Base-by-base conservation (phyloP, 2,888 invertebrate genomes). In the Dryobotodes eremita region DNA sequence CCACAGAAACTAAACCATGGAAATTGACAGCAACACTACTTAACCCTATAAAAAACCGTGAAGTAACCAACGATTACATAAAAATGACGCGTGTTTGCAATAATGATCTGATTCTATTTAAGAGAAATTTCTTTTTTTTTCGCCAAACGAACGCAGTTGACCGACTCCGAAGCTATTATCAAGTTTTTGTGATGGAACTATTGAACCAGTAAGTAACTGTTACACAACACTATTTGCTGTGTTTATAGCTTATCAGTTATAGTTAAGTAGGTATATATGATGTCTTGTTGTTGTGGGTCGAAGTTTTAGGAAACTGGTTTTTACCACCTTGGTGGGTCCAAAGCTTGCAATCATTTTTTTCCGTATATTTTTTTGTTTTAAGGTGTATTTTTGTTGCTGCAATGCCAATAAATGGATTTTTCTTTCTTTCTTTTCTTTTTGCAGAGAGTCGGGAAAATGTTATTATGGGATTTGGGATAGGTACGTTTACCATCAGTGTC, bases 81-180 rank as follows among this genome's bases (percentile, higher is more conserved):
- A 87, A 57, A 50, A 17, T 59, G 42, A 68, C 79, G 79, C 83
- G 76, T 79, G 88, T 69, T 70, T 74, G 77, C 79, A 81, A 79
- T 77, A 77, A 65, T 69, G 64, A 66, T 83, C 70, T 80, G 53
- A 48, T 74, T 74, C 66, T 73, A 53, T 79, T 77, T 83, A 13
- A 74, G 77, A 88, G 80, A 87, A 86, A 85, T 82, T 84, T 84
- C 75, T 86, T 86, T 81, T 79, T 73, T 85, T 80, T 81, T 79
- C 73, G 77, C 80, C 71, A 71, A 81, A 50, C 46, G 50, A 55
- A 53, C 17, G 42, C 78, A 36, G 72, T 73, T 84, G 72, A 75
- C 80, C 80, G 78, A 50, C 64, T 85, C 88, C 79, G 81, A 79
- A 88, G 81, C 77, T 48, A 86, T 86, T 85, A 80, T 80, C 55